phyloP scores from a whole-genome alignment of 2,888 invertebrate genomes.

The Cheiracanthium punctorium region DNA sequence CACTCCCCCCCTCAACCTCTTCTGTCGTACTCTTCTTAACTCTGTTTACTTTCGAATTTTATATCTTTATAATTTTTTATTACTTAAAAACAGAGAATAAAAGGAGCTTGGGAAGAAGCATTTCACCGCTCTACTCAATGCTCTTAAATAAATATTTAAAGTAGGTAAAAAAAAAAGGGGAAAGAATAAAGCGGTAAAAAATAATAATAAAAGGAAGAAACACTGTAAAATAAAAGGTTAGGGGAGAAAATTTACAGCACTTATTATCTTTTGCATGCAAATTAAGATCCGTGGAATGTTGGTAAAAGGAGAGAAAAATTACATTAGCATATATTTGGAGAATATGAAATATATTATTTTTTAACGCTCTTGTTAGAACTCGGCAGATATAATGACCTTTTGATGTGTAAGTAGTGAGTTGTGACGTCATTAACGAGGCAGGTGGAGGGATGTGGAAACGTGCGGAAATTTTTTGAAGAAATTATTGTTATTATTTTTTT shows the following conservation, averaged over 20 bases:
- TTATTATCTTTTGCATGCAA: conserved; percentile 64
- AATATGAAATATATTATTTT: conserved; percentile 53
- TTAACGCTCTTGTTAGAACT: conserved; percentile 14
- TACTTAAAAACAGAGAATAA: neutral
- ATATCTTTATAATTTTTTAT: conserved; percentile 14
- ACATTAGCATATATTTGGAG: conserved; percentile 64
- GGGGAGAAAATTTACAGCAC: conserved; percentile 38
- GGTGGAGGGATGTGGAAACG: conserved; percentile 25
- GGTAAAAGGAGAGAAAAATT: conserved; percentile 47
- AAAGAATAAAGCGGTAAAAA: too few relatives aligned
- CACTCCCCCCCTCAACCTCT: too few relatives aligned
- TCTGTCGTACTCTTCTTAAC: neutral
- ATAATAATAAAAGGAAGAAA: conserved; percentile 13
- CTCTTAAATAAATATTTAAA: conserved; percentile 19
- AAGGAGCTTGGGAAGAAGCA: neutral
- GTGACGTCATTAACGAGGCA: conserved; percentile 42
- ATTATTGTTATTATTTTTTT: conserved; percentile 19
- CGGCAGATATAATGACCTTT: conserved; percentile 43
- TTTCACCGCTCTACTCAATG: conserved; percentile 13
- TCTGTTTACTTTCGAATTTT: conserved; percentile 10
- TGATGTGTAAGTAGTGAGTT: conserved; percentile 41
- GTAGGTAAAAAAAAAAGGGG: neutral
- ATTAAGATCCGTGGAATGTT: conserved; percentile 40
- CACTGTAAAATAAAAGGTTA: conserved; percentile 21
- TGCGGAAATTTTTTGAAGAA: conserved; percentile 26